Conservation (phyloP, 2,888 invertebrate genomes). For the Polymixis flavicincta region DNA sequence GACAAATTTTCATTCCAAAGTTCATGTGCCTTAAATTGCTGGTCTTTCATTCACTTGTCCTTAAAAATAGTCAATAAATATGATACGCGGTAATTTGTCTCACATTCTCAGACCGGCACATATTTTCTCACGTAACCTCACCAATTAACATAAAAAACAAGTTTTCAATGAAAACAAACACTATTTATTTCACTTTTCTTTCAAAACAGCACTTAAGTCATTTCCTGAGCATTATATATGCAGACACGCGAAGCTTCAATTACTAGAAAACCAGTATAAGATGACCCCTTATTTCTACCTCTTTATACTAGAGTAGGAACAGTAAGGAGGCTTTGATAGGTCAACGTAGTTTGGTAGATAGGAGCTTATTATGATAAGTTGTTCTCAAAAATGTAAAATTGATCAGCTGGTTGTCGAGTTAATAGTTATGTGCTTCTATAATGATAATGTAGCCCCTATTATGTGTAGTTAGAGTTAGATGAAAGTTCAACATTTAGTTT, state of each 20-base stretch:
- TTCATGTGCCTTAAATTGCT: not conserved
- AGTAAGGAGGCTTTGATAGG: constrained; percentile 43
- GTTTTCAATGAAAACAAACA: constrained; percentile 70
- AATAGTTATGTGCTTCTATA: constrained; percentile 45
- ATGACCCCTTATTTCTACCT: constrained; percentile 56
- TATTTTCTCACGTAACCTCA: constrained; percentile 38
- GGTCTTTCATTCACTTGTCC: not conserved
- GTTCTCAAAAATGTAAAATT: constrained; percentile 52
- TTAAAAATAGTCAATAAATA: not conserved
- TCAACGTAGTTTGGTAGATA: constrained; percentile 48
- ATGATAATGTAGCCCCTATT: constrained; percentile 49
- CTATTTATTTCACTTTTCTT: constrained; percentile 69
- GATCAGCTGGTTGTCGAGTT: constrained; percentile 51
- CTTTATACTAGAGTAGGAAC: constrained; percentile 31
- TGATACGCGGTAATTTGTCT: not conserved
- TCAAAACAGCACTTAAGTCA: constrained; percentile 66
- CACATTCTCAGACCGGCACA: constrained; percentile 32
- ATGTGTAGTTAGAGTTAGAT: constrained; percentile 44
- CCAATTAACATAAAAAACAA: constrained; percentile 57
- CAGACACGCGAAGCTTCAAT: constrained; percentile 74
- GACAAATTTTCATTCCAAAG: not conserved
- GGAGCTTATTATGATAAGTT: constrained; percentile 39
- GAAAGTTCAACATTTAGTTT: constrained; percentile 14
- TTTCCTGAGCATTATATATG: constrained; percentile 69
- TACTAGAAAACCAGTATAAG: constrained; percentile 62